Evolutionary conservation across 2,113 vertebrate species (phyloP), one percentile per base, ranked within the genome.

Genomic region (Campylomormyrus tamandua): DNA sequence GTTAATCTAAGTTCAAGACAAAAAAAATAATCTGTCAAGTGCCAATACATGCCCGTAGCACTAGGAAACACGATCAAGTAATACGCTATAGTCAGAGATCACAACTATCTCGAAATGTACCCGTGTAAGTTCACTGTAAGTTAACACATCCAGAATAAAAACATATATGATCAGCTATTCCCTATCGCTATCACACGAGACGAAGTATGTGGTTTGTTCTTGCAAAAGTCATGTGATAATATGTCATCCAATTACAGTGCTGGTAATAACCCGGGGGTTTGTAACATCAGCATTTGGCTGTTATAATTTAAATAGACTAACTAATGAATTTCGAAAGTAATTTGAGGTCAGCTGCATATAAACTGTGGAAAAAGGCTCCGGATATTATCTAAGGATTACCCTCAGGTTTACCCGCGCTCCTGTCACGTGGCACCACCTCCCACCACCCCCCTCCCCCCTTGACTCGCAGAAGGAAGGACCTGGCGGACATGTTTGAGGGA

Each of bases 401-500:
- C 19, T 7, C 17, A 56, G 19, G 35, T 39, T 80, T 88, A 31
- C 45, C 27, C 13, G 62, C 53, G 53, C 39, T 10, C 58, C 11
- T 31, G 70, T 53, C 88, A 89, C 46, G 70, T 89, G 88, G 83
- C 88, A 15, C 35, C 74, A 7, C 74, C 70, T 3, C 13, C 35
- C n/a, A 46, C 70, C 70, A 17, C 70, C 46, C 24, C 19, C 80
- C 42, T 46, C 35, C 80, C 42, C 80, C 45, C 39, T 10, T 5
- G 58, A 13, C 49, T 35, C 66, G 70, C 49, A 5, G 66, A 24
- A 52, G 88, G 88, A 89, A 53, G 88, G 70, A 77, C 70, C 88
- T 49, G 70, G 70, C 88, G 48, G 88, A 89, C 88, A 83, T 89
- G 70, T 89, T 89, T 50, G 3, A 17, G 88, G 4, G 88, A 89